phyloP scores from a whole-genome alignment of 2,113 vertebrate species.

The Charadrius vociferus region DNA sequence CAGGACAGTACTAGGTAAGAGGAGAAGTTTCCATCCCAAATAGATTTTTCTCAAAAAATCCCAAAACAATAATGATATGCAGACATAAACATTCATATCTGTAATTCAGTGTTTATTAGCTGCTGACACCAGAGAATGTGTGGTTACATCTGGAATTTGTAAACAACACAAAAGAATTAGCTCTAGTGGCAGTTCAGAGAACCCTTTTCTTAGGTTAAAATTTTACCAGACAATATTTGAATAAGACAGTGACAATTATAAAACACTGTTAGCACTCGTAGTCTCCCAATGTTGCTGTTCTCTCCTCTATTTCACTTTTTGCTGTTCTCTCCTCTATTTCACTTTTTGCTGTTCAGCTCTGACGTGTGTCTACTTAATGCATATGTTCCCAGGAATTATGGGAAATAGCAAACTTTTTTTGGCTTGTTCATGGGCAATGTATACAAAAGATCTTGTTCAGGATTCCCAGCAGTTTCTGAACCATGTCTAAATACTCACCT shows the following conservation, averaged over 20 bases:
- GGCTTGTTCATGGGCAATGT: neutral
- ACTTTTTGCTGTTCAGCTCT: neutral
- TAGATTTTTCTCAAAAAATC: neutral
- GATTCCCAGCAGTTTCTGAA: neutral
- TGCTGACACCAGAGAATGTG: neutral
- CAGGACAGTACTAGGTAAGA: neutral
- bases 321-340: neutral
- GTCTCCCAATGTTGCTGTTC: neutral
- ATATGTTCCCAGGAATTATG: neutral
- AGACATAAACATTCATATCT: neutral
- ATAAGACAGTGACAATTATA: neutral
- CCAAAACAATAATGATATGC: fast-evolving
- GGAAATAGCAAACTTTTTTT: neutral
- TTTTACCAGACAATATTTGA: neutral
- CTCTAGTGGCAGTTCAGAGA: neutral
- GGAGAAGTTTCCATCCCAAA: neutral
- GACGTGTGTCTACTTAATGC: neutral
- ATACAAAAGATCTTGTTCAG: neutral
- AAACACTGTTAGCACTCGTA: neutral
- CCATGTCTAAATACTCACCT: neutral
- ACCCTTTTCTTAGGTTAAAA: neutral
- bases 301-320: neutral
- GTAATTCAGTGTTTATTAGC: neutral
- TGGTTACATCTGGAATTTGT: neutral
- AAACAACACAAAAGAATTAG: neutral